Percentiles rank a stretch among this genome's conserved stretches.
Conservation (phyloP, 2,888 invertebrate genomes). For the Lamellibrachia satsuma region DNA sequence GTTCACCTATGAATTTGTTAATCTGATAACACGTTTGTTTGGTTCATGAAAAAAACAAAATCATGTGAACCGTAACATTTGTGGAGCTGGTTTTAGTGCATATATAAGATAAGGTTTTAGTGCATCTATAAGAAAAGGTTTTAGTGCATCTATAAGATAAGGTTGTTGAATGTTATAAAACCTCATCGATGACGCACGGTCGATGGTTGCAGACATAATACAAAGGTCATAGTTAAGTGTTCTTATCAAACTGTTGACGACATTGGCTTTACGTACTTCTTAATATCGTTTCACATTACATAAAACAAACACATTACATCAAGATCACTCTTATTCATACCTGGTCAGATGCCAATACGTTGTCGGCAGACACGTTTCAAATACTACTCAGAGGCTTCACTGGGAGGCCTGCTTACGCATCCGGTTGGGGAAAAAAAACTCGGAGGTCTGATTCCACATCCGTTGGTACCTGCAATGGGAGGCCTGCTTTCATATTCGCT, state of each 20-base stretch:
- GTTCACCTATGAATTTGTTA: too few species aligned
- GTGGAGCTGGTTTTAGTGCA: background rate
- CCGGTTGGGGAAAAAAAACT: background rate
- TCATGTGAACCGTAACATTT: background rate
- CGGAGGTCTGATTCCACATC: background rate
- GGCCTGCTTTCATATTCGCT: too few species aligned
- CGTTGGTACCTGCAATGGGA: too few species aligned
- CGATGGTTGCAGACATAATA: background rate
- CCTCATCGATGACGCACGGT: background rate
- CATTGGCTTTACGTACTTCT: background rate
- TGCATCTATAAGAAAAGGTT: too few species aligned
- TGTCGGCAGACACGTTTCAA: background rate
- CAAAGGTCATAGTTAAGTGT: background rate
- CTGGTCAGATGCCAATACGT: background rate
- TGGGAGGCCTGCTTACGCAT: background rate
- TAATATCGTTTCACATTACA: background rate
- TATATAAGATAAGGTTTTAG: background rate
- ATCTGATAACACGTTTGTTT: too few species aligned
- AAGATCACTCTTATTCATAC: background rate
- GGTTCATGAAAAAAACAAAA: too few species aligned
- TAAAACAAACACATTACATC: background rate
- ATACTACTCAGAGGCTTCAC: background rate
- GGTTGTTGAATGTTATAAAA: background rate
- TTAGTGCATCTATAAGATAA: background rate
- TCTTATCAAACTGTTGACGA: background rate